Evolutionary conservation across 2,797 vertebrate species (phyloP), one percentile per base, ranked within the genome.

Genomic region (Phrynocephalus vlangalii): DNA sequence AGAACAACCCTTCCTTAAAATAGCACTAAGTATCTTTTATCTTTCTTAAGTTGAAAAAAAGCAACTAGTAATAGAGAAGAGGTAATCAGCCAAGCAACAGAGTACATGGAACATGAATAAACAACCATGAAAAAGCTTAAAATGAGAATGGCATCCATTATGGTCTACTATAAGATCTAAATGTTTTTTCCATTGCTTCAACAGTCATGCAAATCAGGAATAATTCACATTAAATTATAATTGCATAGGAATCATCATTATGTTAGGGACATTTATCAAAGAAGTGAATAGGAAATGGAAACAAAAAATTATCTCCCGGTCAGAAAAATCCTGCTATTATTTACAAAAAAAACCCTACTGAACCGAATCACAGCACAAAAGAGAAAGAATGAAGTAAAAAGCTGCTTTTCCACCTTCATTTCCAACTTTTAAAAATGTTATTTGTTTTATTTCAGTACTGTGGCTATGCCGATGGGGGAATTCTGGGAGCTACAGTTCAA

Each of bases 151-250:
- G 48, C 56, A 73, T 80, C n/a, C 83, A 88, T 85, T 70, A 63
- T 50, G 20, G n/a, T 38, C 76, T 60, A 24, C 33, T 72, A 79
- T 5, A 56, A 75, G 77, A 75, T 80, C 70, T 80, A 50, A 72
- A 73, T 50, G 44, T 48, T 84, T 78, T 72, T 79, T 44, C 82
- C 18, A 84, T 52, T 66, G 78, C 56, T 68, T 73, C 84, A 52
- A 78, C 8, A 50, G 85, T 48, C 70, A 79, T 52, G 52, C 70
- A 66, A 84, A 79, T 73, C 79, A 73, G 77, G 30, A 67, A n/a
- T 63, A 80, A 84, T 79, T 73, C 77, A 88, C 66, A 84, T 88
- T 79, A 72, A 84, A 84, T 84, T 79, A 88, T 80, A 88, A 72
- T 60, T 60, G 79, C 75, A 30, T 84, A 84, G 84, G 82, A 83